Conservation (phyloP, 2,888 invertebrate genomes). For the Drosophila emarginata region DNA sequence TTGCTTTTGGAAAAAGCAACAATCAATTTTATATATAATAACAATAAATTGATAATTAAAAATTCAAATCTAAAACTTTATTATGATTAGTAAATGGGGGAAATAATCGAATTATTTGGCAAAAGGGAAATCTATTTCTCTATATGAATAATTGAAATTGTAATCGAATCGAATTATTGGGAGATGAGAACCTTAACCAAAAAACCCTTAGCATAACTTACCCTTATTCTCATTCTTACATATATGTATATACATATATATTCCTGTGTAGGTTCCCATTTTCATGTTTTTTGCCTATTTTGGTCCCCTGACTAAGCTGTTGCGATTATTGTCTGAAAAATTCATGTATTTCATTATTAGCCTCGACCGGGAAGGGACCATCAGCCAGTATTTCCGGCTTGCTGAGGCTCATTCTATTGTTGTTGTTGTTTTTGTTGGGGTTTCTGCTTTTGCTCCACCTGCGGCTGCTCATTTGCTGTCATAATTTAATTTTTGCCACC, state of each 20-base stretch:
- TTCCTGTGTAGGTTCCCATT: slow-evolving; percentile 28
- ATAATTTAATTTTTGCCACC: slow-evolving; percentile 76
- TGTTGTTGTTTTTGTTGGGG: neutral
- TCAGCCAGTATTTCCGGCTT: slow-evolving; percentile 52
- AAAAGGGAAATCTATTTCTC: slow-evolving; percentile 12
- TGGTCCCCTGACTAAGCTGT: slow-evolving; percentile 64
- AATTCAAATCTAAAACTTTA: slow-evolving; percentile 3
- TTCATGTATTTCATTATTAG: slow-evolving; percentile 77
- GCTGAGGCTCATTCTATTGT: slow-evolving; percentile 3
- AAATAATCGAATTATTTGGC: neutral
- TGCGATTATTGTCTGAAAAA: slow-evolving; percentile 75
- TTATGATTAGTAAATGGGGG: slow-evolving; percentile 13
- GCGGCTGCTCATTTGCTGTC: slow-evolving; percentile 70
- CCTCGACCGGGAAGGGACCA: slow-evolving; percentile 39
- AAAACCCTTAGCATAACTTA: neutral
- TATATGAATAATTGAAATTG: neutral
- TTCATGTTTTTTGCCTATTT: slow-evolving; percentile 49
- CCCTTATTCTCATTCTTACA: neutral
- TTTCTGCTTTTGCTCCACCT: slow-evolving; percentile 24
- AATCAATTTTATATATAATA: slow-evolving; percentile 60
- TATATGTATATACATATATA: neutral
- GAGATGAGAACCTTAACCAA: neutral
- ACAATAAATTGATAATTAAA: slow-evolving; percentile 47
- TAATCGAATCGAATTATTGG: neutral
- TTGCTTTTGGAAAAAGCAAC: slow-evolving; percentile 39